Base-by-base conservation (phyloP, 2,113 vertebrate species). In the Lampris incognitus region DNA sequence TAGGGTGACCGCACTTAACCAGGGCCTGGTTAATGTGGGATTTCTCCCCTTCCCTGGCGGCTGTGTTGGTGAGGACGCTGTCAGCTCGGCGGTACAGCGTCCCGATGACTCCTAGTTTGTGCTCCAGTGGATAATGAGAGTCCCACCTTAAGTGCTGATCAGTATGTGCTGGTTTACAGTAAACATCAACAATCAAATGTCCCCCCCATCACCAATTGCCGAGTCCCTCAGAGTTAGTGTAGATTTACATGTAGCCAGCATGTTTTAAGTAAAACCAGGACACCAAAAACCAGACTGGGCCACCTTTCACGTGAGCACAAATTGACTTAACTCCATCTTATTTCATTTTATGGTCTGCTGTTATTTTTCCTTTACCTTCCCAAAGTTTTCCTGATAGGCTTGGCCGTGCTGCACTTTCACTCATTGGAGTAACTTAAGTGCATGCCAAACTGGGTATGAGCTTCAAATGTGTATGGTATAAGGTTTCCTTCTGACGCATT, bases 391-490 rank as follows among this genome's bases (percentile, higher is more conserved):
- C 40, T 41, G 36, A 52, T 42, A 52, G 55, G 3, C n/a, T 74
- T 58, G 50, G 63, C 42, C 73, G 24, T 61, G 9, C 11, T 59
- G 9, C 57, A 42, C 56, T 60, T 24, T 56, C 58, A 9, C 49
- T 56, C 58, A 9, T 44, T 10, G 36, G 37, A 9, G 3, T 56
- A 61, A 67, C 6, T 41, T 49, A 11, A 5, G 57, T 41, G n/a
- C 42, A 41, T 56, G 52, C 69, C 61, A 79, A 51, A 74, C 39
- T 46, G 0, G 1, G 10, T 36, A 37, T 68, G 13, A 51, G 38
- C 52, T 80, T 72, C 49, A 59, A 78, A 68, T 55, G n/a, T 51
- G 44, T 74, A 74, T 85, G 62, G 69, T 48, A 51, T 58, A 65
- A 38, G 9, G 6, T 65, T 71, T 24, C 13, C 57, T 9, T 67